Conservation (phyloP, 2,113 vertebrate species). For the Ibidorhyncha struthersii region DNA sequence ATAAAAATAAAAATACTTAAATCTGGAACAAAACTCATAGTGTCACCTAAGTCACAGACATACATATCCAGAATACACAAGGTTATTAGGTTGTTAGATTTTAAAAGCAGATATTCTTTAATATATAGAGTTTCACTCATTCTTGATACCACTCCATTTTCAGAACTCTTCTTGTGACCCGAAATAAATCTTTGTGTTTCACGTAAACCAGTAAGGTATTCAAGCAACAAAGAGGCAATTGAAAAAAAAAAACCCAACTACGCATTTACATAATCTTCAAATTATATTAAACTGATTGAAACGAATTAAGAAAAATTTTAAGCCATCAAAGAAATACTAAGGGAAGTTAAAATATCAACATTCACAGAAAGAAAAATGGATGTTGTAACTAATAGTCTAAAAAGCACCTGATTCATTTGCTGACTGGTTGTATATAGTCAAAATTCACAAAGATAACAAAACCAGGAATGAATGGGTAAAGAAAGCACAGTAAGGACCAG, state of each 20-base stretch:
- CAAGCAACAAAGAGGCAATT: neutral
- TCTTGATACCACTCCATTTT: neutral
- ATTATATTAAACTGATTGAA: neutral
- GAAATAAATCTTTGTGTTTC: neutral
- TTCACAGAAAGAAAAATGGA: neutral
- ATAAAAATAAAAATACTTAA: neutral
- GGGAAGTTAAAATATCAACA: neutral
- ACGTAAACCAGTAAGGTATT: neutral
- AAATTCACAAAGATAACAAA: neutral
- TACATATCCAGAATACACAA: neutral
- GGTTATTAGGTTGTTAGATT: neutral
- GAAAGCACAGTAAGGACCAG: neutral
- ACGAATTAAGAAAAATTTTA: neutral
- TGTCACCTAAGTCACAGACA: neutral
- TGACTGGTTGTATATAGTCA: neutral
- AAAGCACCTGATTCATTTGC: neutral
- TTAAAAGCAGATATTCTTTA: neutral
- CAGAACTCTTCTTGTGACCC: neutral
- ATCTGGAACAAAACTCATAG: neutral
- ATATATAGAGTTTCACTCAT: neutral
- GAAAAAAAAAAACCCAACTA: neutral
- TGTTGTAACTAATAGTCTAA: neutral
- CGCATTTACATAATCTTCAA: neutral
- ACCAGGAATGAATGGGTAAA: neutral
- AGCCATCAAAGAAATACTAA: neutral